Percentiles rank a stretch among this genome's conserved stretches.
Conservation (phyloP, 1,140 invertebrate genomes). For the Choristoneura fumiferana region DNA sequence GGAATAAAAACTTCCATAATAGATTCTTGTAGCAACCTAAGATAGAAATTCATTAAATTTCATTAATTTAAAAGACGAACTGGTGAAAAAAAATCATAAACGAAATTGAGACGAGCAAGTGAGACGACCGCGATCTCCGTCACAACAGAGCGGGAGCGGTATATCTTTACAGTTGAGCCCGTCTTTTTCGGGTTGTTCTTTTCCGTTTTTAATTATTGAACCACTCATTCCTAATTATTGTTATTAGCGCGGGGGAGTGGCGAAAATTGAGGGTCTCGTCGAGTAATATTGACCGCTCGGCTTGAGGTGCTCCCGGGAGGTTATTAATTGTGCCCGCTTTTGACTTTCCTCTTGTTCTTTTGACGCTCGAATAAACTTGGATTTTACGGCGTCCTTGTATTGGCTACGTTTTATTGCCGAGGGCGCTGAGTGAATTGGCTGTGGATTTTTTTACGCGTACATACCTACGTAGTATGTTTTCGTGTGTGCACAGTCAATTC, state of each 20-base stretch:
- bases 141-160: conserved; percentile 36
- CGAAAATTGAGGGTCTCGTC: conserved; percentile 73
- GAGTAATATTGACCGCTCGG: conserved; percentile 72
- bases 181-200: conserved; percentile 71
- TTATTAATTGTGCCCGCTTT: conserved; percentile 75
- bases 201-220: conserved; percentile 81
- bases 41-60: conserved; percentile 53
- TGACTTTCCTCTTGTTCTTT: conserved; percentile 73
- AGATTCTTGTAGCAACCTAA: conserved; percentile 23
- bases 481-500: conserved; percentile 49
- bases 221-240: conserved; percentile 81
- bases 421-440: conserved; percentile 24
- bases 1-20: too few relatives aligned
- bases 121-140: conserved; percentile 22
- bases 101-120: conserved; percentile 52
- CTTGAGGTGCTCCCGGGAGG: conserved; percentile 65
- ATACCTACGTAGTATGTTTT: background rate
- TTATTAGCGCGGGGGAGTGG: conserved; percentile 77
- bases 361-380: conserved; percentile 72
- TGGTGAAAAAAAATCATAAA: conserved; percentile 53
- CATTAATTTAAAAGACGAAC: conserved; percentile 61
- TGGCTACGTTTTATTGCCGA: conserved; percentile 49
- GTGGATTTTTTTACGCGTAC: conserved; percentile 2
- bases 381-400: conserved; percentile 63
- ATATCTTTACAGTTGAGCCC: conserved; percentile 44